phyloP scores from a whole-genome alignment of 2,888 invertebrate species.

The Diadegma fenestrale region DNA sequence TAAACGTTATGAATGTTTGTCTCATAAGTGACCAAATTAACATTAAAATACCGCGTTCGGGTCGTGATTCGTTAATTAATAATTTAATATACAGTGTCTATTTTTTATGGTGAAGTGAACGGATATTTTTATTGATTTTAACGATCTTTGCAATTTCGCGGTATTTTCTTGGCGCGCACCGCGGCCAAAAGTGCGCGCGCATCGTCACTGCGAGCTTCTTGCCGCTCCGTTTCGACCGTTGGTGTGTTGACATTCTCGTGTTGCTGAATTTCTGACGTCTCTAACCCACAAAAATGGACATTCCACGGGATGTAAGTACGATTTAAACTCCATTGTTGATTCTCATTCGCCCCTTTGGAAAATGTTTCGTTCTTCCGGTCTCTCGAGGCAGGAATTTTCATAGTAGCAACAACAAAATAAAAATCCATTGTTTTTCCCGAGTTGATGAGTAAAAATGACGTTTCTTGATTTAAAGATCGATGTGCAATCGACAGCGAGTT shows the following conservation, averaged over 20 bases:
- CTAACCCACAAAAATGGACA: constrained; percentile 33
- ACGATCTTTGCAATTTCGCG: no score
- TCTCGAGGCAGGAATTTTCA: not conserved
- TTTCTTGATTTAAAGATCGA: constrained; percentile 23
- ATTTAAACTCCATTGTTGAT: not conserved
- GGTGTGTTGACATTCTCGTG: not conserved
- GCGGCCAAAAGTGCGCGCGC: constrained; percentile 5
- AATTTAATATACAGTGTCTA: no score
- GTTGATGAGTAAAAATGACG: not conserved
- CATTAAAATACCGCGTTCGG: no score
- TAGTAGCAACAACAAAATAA: not conserved
- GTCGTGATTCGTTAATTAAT: no score
- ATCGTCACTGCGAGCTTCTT: not conserved
- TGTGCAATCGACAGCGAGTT: constrained; percentile 13
- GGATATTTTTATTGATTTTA: no score
- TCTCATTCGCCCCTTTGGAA: not conserved
- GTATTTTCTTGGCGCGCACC: no score
- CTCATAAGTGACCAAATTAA: no score
- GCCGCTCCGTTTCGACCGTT: constrained; percentile 5
- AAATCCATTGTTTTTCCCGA: not conserved
- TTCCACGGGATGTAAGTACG: constrained; percentile 42
- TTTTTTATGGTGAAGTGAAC: no score
- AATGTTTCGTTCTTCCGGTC: not conserved
- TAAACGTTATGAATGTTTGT: no score
- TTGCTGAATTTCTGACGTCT: not conserved